These are phyloP conservation scores for Menidia menidia DNA, from an alignment of 2,797 vertebrate genomes.

Conservation along the genomic window DNA sequence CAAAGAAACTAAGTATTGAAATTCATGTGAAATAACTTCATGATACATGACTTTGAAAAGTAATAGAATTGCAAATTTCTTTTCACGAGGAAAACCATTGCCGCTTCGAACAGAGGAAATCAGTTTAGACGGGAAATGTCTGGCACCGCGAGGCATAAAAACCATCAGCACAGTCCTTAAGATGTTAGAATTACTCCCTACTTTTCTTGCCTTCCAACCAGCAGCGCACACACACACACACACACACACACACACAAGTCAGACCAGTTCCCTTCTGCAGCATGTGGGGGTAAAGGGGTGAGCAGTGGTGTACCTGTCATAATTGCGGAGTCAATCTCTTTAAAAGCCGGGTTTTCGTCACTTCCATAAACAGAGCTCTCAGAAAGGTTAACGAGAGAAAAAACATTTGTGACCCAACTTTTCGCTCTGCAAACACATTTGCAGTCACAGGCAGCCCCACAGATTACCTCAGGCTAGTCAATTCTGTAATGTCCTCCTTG, in stretches of 20 bases:
- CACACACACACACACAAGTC: background rate
- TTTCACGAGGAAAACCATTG: background rate
- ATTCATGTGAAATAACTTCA: constrained; percentile 2
- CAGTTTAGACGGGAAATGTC: constrained; percentile 29
- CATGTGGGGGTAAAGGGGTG: constrained; percentile 1
- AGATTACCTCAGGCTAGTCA: constrained; percentile 72
- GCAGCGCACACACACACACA: background rate
- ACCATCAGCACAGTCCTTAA: constrained; percentile 18
- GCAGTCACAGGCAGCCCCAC: constrained; percentile 36
- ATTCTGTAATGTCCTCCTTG: constrained; percentile 74
- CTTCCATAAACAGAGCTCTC: constrained; percentile 59
- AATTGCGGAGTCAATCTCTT: constrained; percentile 26
- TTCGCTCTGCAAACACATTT: constrained; percentile 33
- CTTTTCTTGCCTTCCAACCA: constrained; percentile 15
- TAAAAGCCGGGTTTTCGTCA: constrained; percentile 32
- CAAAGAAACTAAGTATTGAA: constrained; percentile 8
- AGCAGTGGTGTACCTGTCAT: constrained; percentile 55
- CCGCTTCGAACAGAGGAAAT: constrained; percentile 27
- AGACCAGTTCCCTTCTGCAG: constrained; percentile 10
- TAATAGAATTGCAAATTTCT: constrained; percentile 3
- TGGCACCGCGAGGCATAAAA: constrained; percentile 29
- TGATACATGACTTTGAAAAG: constrained; percentile 11
- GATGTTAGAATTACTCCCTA: background rate
- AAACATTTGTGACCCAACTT: constrained; percentile 60
- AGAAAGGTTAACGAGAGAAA: constrained; percentile 73